Percentiles rank a stretch among this genome's conserved stretches.
phyloP scores from a whole-genome alignment of 2,888 invertebrate species.

The Drosophila monieri region DNA sequence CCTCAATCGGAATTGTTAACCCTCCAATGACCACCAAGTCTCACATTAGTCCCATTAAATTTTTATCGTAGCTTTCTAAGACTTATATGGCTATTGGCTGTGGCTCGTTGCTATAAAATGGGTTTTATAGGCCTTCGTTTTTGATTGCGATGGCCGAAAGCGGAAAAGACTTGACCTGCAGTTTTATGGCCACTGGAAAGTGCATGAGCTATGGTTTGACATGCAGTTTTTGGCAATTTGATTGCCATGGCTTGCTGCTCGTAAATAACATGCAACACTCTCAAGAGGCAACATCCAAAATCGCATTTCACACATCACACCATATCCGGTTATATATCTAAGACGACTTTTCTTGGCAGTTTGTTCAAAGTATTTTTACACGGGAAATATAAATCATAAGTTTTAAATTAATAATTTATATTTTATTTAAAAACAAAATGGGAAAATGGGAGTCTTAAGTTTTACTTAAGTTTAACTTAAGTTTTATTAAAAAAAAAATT shows the following conservation, averaged over 20 bases:
- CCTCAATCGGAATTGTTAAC: slow-evolving; percentile 15
- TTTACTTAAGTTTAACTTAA: too few species aligned
- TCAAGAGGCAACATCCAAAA: slow-evolving; percentile 57
- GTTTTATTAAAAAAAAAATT: not conserved
- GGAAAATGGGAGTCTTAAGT: too few species aligned
- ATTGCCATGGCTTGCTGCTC: slow-evolving; percentile 52
- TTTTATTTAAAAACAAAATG: not conserved
- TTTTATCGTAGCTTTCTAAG: slow-evolving; percentile 31
- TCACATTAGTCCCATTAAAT: slow-evolving; percentile 34
- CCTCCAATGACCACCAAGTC: slow-evolving; percentile 5
- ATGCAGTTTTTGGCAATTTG: slow-evolving; percentile 61
- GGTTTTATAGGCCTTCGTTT: slow-evolving; percentile 53
- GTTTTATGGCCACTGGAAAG: slow-evolving; percentile 62
- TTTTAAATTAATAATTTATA: not conserved
- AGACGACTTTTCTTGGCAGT: not conserved
- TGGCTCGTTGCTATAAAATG: slow-evolving; percentile 42
- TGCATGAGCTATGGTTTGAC: slow-evolving; percentile 60
- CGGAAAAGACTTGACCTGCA: slow-evolving; percentile 58
- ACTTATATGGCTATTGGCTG: slow-evolving; percentile 31
- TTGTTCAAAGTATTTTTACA: not conserved
- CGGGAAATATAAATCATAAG: not conserved
- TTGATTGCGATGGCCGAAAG: slow-evolving; percentile 66
- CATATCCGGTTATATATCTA: slow-evolving; percentile 35
- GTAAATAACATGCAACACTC: slow-evolving; percentile 77
- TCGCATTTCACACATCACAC: slow-evolving; percentile 58